phyloP scores from a whole-genome alignment of 2,888 invertebrate species.

The Meghimatium bilineatum region DNA sequence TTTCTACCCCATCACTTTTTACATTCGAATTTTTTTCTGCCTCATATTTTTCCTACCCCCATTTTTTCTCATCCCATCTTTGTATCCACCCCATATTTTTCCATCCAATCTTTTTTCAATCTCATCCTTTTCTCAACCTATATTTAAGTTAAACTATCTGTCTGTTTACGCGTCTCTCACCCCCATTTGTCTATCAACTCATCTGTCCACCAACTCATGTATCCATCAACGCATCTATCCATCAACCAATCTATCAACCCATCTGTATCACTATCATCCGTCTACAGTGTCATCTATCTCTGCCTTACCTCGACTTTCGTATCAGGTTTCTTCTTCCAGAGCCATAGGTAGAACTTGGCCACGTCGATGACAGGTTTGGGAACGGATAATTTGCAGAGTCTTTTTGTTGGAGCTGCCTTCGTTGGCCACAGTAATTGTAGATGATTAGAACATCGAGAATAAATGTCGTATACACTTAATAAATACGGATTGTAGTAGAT shows the following conservation, averaged over 20 bases:
- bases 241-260: not conserved
- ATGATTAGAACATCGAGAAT: not conserved
- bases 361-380: constrained; percentile 37
- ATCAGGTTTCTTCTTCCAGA: constrained; percentile 44
- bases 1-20: too few relatives aligned
- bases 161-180: not conserved
- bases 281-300: too few relatives aligned
- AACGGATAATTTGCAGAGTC: constrained; percentile 32
- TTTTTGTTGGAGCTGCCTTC: constrained; percentile 28
- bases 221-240: not conserved
- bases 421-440: not conserved
- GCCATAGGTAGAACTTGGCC: constrained; percentile 43
- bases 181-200: not conserved
- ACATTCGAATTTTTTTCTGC: not conserved
- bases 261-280: not conserved
- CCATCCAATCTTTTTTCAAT: not conserved
- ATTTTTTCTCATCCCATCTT: not conserved
- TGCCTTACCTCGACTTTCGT: constrained; percentile 6
- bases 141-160: not conserved
- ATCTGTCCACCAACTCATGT: not conserved
- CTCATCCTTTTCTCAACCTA: not conserved
- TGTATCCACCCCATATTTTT: not conserved
- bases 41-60: not conserved
- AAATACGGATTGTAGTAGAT: too few relatives aligned
- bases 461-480: not conserved